Base-by-base conservation (phyloP, 2,113 vertebrate genomes). In the Cyprinus carpio region DNA sequence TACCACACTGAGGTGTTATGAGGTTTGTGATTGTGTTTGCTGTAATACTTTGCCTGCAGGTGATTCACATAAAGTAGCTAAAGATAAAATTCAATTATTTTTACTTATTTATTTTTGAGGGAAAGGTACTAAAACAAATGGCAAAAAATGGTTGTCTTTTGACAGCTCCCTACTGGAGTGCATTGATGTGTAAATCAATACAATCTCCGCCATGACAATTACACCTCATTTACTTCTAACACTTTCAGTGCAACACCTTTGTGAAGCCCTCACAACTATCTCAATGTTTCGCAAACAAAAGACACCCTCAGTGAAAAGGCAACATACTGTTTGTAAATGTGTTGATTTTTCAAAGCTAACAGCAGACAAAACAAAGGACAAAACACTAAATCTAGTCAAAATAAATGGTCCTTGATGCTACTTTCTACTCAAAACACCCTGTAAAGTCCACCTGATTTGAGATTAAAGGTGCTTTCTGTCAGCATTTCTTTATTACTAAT, bases 1-100 rank as follows among this genome's bases (percentile, higher is more conserved):
- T 43, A 64, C n/a, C 58, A 80, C 56, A 64, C 77, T 64, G 37
- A 80, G n/a, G 78, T 65, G 78, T 62, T 80, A 25, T 80, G 77
- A 27, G 37, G 20, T 79, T 40, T 18, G 34, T 80, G 77, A 6
- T n/a, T 37, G 56, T 79, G 77, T 37, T 34, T n/a, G 37, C 8
- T 64, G 58, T 80, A 6, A 11, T 71, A 18, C 46, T 15, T 43
- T 72, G 34, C 40, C 56, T 79, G 54, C 54, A 79, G n/a, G 56
- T 40, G 37, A 58, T 79, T 31, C 43, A 23, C 27, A 2, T 20
- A 31, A 8, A n/a, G 37, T 16, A 8, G 16, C 20, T 69, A 23
- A 67, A 25, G 4, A 49, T 46, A 20, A 81, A 69, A 81, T 6
- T 4, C 15, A 69, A 0, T 43, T 60, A 23, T 40, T 60, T 40